Evolutionary conservation across 2,113 vertebrate genomes (phyloP).

Genomic region (Passer domesticus): DNA sequence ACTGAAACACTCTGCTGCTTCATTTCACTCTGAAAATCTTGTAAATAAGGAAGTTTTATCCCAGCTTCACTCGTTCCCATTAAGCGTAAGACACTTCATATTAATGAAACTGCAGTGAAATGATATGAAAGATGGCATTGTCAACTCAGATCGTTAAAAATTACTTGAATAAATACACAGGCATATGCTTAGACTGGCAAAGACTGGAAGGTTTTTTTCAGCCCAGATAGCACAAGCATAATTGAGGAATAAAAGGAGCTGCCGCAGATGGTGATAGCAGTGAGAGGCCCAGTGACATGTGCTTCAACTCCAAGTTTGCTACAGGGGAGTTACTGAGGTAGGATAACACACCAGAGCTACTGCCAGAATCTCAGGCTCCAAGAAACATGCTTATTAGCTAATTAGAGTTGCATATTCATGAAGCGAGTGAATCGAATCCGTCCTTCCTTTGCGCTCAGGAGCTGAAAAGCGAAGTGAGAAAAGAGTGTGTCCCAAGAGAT

Average conservation of each 20-base stretch:
- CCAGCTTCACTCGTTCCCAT: not conserved
- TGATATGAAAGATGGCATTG: not conserved
- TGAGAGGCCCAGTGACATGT: conserved; percentile 1
- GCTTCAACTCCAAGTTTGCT: not conserved
- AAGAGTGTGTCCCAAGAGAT: not conserved
- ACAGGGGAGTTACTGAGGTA: not conserved
- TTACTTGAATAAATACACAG: not conserved
- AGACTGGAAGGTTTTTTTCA: not conserved
- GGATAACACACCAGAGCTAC: not conserved
- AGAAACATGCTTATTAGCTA: not conserved
- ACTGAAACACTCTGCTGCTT: not conserved
- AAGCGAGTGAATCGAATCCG: not conserved
- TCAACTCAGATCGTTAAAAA: not conserved
- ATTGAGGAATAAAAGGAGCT: conserved; percentile 6
- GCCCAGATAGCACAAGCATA: not conserved
- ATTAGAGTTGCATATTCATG: not conserved
- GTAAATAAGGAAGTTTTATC: not conserved
- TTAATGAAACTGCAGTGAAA: not conserved
- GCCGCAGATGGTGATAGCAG: conserved; percentile 31
- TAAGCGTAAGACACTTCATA: not conserved
- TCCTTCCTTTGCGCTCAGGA: fast-evolving
- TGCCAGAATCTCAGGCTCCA: not conserved
- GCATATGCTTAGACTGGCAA: conserved; percentile 13
- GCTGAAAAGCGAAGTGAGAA: not conserved
- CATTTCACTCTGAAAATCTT: not conserved